Percentiles rank a stretch among this genome's conserved stretches.
Conservation (phyloP, 1,140 invertebrate species). For the honey bee (Apis mellifera) region DNA sequence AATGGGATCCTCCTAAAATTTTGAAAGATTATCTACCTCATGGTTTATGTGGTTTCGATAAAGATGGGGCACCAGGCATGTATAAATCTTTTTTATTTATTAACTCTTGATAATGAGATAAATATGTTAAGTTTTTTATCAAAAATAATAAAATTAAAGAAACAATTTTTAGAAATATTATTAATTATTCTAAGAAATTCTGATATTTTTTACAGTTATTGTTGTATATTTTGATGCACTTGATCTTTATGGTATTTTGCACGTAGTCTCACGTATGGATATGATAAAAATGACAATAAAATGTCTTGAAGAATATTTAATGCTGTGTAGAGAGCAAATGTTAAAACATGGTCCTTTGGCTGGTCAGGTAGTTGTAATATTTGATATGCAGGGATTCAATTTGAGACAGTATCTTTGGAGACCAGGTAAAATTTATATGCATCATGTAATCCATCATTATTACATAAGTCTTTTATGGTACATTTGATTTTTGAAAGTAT, state of each 20-base stretch:
- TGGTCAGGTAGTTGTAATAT: conserved; percentile 87
- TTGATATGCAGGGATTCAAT: conserved; percentile 93
- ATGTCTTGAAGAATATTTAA: conserved; percentile 84
- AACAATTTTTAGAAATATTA: no score
- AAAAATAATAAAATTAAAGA: no score
- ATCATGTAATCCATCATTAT: background rate
- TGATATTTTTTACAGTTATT: conserved; percentile 82
- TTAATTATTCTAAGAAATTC: background rate
- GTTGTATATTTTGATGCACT: conserved; percentile 88
- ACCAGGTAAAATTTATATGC: conserved; percentile 83
- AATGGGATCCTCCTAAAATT: conserved; percentile 88
- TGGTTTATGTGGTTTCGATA: conserved; percentile 90
- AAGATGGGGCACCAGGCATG: conserved; percentile 89
- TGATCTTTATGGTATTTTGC: conserved; percentile 90
- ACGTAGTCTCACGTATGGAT: conserved; percentile 87
- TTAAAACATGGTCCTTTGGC: conserved; percentile 84
- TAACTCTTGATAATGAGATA: background rate
- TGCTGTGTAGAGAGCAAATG: conserved; percentile 83
- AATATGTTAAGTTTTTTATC: no score
- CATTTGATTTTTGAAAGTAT: background rate
- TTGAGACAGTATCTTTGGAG: conserved; percentile 92
- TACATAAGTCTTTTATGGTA: background rate
- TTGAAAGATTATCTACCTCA: conserved; percentile 88
- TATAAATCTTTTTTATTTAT: conserved; percentile 68
- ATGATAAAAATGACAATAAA: conserved; percentile 87